phyloP scores from a whole-genome alignment of 2,113 vertebrate genomes.

The Nothoprocta perdicaria region DNA sequence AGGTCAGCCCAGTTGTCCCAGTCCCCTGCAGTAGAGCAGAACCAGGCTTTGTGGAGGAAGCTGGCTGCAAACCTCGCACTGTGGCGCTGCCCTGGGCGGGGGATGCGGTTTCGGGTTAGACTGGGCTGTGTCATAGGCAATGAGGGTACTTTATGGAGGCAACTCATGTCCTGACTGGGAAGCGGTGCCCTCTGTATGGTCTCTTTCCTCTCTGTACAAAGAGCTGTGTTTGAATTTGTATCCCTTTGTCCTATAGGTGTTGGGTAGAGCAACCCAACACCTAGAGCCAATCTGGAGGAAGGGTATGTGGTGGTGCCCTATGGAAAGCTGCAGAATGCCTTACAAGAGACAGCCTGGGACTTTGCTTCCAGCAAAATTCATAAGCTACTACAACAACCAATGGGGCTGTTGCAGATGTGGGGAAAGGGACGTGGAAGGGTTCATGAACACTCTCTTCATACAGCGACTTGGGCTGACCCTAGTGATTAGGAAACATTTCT shows the following conservation, averaged over 20 bases:
- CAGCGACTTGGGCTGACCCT: neutral
- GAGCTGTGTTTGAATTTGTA: neutral
- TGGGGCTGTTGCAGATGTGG: neutral
- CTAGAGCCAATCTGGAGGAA: neutral
- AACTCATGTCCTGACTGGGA: neutral
- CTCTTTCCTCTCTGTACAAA: neutral
- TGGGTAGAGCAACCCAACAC: neutral
- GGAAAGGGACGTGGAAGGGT: accelerated
- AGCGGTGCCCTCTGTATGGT: neutral
- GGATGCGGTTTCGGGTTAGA: accelerated
- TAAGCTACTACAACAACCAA: accelerated
- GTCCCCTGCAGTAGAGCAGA: neutral
- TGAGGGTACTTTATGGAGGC: neutral
- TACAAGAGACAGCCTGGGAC: neutral
- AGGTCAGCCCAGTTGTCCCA: neutral
- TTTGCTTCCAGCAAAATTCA: neutral
- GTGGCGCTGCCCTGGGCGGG: neutral
- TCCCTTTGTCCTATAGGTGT: neutral
- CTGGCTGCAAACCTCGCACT: neutral
- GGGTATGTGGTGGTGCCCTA: neutral
- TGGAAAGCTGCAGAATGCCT: neutral
- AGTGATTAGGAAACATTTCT: neutral
- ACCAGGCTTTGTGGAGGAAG: neutral
- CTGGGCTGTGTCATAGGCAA: neutral
- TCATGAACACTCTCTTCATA: neutral